phyloP scores from a whole-genome alignment of 2,888 invertebrate genomes.

The Mimumesa dahlbomi region DNA sequence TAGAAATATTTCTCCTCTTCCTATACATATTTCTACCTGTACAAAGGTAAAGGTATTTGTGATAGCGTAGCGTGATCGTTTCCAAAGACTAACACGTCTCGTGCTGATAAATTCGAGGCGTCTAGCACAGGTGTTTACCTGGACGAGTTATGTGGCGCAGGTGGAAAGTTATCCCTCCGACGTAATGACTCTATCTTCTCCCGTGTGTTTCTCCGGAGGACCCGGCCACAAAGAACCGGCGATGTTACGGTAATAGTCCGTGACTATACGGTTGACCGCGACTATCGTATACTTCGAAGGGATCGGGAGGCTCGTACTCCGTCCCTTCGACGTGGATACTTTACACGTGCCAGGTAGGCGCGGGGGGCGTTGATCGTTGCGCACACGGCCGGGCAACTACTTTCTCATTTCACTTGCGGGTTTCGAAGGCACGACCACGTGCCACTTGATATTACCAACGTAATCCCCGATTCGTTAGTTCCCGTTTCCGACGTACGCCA shows the following conservation, averaged over 20 bases:
- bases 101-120: conserved; percentile 30
- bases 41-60: no score
- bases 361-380: background rate
- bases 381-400: background rate
- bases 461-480: conserved; percentile 50
- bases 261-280: conserved; percentile 62
- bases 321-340: conserved; percentile 33
- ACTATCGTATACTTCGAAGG: conserved; percentile 41
- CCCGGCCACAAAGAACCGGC: conserved; percentile 44
- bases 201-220: conserved; percentile 40
- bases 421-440: conserved; percentile 36
- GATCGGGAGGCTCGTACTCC: conserved; percentile 35
- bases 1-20: conserved; percentile 17
- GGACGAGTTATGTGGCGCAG: conserved; percentile 54
- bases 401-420: conserved; percentile 39
- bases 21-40: no score
- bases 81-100: background rate
- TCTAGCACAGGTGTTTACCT: conserved; percentile 49
- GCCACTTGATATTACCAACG: conserved; percentile 36
- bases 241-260: conserved; percentile 60
- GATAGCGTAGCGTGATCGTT: background rate
- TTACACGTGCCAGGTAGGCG: conserved; percentile 40
- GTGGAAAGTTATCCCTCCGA: conserved; percentile 58
- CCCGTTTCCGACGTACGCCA: background rate
- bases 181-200: conserved; percentile 62